Evolutionary conservation across 2,113 vertebrate species (phyloP).

Genomic region (Corvus hawaiiensis): DNA sequence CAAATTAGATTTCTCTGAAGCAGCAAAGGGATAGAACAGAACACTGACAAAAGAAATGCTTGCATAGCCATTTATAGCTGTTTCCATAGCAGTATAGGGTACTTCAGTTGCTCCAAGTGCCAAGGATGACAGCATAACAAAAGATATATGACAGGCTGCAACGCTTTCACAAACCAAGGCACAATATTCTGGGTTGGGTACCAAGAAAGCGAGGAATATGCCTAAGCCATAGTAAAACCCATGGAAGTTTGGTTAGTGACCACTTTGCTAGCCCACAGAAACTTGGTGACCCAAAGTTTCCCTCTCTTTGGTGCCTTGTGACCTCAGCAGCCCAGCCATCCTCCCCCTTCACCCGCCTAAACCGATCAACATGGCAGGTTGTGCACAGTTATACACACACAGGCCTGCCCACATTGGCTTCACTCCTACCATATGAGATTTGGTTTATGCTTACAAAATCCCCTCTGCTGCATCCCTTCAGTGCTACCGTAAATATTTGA

Average conservation of each 20-base stretch:
- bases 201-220: background rate
- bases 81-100: conserved; percentile 47
- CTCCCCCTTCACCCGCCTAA: background rate
- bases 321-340: background rate
- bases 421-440: accelerated
- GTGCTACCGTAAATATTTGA: background rate
- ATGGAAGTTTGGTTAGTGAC: background rate
- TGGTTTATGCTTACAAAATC: background rate
- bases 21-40: conserved; percentile 14
- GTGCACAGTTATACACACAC: background rate
- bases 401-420: background rate
- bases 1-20: conserved; percentile 21
- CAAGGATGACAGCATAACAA: conserved; percentile 11
- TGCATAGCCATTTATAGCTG: conserved; percentile 47
- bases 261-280: background rate
- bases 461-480: background rate
- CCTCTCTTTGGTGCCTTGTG: background rate
- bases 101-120: conserved; percentile 12
- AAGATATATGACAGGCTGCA: background rate
- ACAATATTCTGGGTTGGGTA: background rate
- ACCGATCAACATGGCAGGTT: accelerated
- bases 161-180: background rate
- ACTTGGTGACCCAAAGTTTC: background rate
- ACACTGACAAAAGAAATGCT: conserved; percentile 35
- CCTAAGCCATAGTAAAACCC: background rate